Evolutionary conservation across 2,888 invertebrate genomes (phyloP).

Genomic region (Meliscaeva auricollis): DNA sequence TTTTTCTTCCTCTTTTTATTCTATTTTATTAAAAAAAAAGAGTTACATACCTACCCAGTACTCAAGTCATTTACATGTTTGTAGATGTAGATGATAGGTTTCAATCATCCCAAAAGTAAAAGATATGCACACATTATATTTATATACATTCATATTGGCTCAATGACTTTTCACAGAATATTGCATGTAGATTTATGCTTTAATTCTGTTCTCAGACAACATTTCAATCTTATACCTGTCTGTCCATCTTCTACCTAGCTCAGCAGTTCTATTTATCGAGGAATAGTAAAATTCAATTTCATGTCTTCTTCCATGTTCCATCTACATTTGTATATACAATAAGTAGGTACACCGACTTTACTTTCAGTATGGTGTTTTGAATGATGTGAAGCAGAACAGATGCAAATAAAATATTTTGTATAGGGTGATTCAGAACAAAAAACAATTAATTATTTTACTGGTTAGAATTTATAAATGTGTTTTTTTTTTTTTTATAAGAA

Average conservation of each 20-base stretch:
- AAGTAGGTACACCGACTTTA: constrained; percentile 10
- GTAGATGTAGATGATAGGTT: neutral
- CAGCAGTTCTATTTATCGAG: neutral
- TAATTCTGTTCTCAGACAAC: constrained; percentile 52
- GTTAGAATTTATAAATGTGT: no score
- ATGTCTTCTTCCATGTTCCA: constrained; percentile 11
- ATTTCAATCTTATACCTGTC: constrained; percentile 55
- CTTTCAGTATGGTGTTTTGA: neutral
- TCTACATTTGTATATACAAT: constrained; percentile 1
- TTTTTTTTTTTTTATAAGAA: no score
- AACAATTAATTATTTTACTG: neutral
- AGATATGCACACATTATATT: neutral
- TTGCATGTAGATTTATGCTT: neutral
- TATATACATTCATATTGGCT: constrained; percentile 41
- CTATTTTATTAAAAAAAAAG: neutral
- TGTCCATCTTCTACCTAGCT: constrained; percentile 8
- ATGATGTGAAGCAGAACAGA: constrained; percentile 28
- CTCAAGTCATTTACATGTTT: constrained; percentile 9
- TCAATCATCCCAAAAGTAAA: neutral
- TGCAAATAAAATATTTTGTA: constrained; percentile 15
- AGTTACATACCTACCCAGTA: no score
- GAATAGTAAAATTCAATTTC: constrained; percentile 49
- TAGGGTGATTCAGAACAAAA: neutral
- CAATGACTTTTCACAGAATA: constrained; percentile 58
- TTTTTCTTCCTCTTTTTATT: neutral